Evolutionary conservation across 2,888 invertebrate species (phyloP).

Genomic region (Bedellia somnulentella): DNA sequence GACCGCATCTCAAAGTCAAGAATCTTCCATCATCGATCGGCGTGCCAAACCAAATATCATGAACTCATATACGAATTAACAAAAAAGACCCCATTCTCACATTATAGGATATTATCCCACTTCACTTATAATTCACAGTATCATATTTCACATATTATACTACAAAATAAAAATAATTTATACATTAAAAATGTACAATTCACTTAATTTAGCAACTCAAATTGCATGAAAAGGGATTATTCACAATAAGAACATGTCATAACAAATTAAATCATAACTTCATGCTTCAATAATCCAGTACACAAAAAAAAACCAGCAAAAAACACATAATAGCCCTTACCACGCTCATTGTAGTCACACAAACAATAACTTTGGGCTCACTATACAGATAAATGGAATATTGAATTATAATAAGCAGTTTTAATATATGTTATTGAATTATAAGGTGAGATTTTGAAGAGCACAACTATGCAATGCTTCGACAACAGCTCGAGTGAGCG

Average conservation of each 20-base stretch:
- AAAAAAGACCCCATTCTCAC: too few relatives aligned
- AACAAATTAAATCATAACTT: constrained; percentile 59
- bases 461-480: constrained; percentile 40
- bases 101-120: too few relatives aligned
- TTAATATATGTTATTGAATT: too few relatives aligned
- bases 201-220: constrained; percentile 8
- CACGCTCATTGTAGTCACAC: constrained; percentile 48
- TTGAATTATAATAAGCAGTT: constrained; percentile 21
- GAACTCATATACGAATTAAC: constrained; percentile 8
- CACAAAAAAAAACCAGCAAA: constrained; percentile 24
- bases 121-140: constrained; percentile 19
- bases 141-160: constrained; percentile 25
- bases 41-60: constrained; percentile 16
- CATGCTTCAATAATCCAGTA: constrained; percentile 42
- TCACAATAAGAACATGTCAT: constrained; percentile 47
- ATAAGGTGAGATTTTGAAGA: constrained; percentile 20
- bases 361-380: constrained; percentile 35
- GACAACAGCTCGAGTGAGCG: constrained; percentile 38
- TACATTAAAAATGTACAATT: constrained; percentile 7
- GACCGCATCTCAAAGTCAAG: constrained; percentile 43
- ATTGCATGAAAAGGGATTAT: constrained; percentile 19
- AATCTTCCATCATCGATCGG: constrained; percentile 53
- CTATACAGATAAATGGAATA: constrained; percentile 31
- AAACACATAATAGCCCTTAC: constrained; percentile 44
- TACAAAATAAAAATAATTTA: constrained; percentile 10